Conservation (phyloP, 2,888 invertebrate genomes). For the Hemithea aestivaria region DNA sequence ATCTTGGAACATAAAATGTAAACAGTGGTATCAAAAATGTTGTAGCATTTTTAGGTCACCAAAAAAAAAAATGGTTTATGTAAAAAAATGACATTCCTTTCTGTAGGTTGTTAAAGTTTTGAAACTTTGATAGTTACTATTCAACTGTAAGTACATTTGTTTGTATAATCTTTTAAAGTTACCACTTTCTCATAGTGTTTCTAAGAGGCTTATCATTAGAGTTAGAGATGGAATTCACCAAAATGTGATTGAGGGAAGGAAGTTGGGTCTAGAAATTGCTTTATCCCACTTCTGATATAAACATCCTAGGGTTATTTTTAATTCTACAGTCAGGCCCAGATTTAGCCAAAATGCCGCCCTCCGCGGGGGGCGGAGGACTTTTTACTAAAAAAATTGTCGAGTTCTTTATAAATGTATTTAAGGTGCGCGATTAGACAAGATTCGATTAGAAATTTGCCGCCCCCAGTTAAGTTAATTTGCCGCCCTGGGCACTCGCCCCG, state of each 20-base stretch:
- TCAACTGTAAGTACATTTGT: conserved; percentile 45
- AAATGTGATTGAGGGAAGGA: conserved; percentile 9
- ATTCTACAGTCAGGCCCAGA: too few species aligned
- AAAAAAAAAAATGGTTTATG: conserved; percentile 33
- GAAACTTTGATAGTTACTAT: conserved; percentile 49
- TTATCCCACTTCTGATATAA: neutral
- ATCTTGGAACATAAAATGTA: neutral
- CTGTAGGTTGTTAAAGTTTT: conserved; percentile 55
- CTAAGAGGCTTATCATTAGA: conserved; percentile 57
- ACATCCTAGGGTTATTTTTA: too few species aligned
- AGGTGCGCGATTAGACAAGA: too few species aligned
- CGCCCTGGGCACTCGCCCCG: too few species aligned
- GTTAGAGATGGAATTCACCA: conserved; percentile 34
- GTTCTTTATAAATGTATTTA: too few species aligned
- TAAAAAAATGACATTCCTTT: conserved; percentile 64
- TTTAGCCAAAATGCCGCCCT: too few species aligned
- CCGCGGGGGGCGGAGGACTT: too few species aligned
- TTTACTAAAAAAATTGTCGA: too few species aligned
- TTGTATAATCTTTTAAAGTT: conserved; percentile 55
- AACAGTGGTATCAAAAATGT: neutral
- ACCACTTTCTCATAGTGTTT: conserved; percentile 53
- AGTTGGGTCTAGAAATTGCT: conserved; percentile 7
- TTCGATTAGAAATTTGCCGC: too few species aligned
- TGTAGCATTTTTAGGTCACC: neutral
- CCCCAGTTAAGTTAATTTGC: too few species aligned